A percentile compares a stretch with the other conserved stretches of the same genome.
Conservation (phyloP, 2,888 invertebrate species). For the Pocota personata region DNA sequence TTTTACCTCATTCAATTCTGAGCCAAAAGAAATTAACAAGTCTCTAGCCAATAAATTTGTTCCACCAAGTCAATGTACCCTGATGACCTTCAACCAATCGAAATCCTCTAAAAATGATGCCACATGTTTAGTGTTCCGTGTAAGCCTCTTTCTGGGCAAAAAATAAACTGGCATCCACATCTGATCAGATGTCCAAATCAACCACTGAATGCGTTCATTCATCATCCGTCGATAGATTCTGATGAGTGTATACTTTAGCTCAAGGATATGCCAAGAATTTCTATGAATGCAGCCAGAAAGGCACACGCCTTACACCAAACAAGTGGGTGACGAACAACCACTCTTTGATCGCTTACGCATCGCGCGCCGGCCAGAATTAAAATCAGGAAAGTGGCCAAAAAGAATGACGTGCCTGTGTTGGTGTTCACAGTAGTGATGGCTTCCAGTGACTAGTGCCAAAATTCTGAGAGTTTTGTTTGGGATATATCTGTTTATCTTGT, state of each 20-base stretch:
- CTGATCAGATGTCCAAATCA: conserved; percentile 55
- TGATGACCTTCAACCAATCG: conserved; percentile 47
- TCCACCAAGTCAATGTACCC: conserved; percentile 46
- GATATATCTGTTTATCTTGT: neutral
- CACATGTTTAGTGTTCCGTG: conserved; percentile 59
- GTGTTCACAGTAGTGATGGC: conserved; percentile 35
- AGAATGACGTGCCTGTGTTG: conserved; percentile 21
- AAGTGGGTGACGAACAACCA: conserved; percentile 44
- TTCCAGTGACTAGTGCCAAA: conserved; percentile 72
- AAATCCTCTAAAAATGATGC: conserved; percentile 33
- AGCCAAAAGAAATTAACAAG: conserved; percentile 54
- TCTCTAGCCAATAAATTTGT: conserved; percentile 58
- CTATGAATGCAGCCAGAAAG: conserved; percentile 68
- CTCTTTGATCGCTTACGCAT: conserved; percentile 55
- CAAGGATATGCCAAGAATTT: conserved; percentile 72
- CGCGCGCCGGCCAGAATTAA: conserved; percentile 49
- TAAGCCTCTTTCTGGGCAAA: conserved; percentile 67
- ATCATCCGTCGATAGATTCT: conserved; percentile 57
- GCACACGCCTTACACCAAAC: conserved; percentile 51
- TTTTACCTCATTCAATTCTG: conserved; percentile 33
- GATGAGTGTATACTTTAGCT: conserved; percentile 38
- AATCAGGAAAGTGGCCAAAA: conserved; percentile 71
- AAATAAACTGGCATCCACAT: conserved; percentile 65
- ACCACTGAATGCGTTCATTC: conserved; percentile 63
- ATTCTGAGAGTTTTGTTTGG: conserved; percentile 56